Base-by-base conservation (phyloP, 2,113 vertebrate species). In the Monarcha castaneiventris region DNA sequence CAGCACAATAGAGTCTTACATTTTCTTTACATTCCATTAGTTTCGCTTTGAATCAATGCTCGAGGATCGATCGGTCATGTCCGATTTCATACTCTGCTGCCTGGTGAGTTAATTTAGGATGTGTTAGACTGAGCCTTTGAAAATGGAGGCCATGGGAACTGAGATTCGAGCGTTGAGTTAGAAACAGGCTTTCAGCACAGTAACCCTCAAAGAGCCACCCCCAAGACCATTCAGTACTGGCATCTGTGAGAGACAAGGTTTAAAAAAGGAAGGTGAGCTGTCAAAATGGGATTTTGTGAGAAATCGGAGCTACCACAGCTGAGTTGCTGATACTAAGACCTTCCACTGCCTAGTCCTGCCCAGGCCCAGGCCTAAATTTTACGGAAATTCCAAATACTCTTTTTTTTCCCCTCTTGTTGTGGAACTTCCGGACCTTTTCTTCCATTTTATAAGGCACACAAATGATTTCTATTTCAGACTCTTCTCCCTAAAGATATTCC, bases 51-150 rank as follows among this genome's bases (percentile, higher is more conserved):
- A 94, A 97, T 98, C 93, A n/a, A 97, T 97, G 95, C 27, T 62
- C 8, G 22, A 58, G 92, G 88, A 98, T 98, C 98, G 93, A 98
- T 98, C 93, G 97, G 97, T 97, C 98, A 97, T 78, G 97, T 97
- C 98, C 96, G 84, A 98, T 98, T 98, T 98, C 95, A 98, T 97
- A 96, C 97, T 96, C 94, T 92, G 91, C 63, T 97, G 98, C 97
- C 91, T 94, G 62, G 41, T 61, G 92, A 93, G 96, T 96, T 88
- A 90, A 96, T 97, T 96, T 89, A 39, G 92, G 58, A 94, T 93
- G 76, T 7, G 51, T 71, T 88, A 76, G 84, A 39, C 55, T 9
- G 67, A 90, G 18, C 64, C 84, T 94, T 93, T 85, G 79, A 15
- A 89, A 94, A 87, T 82, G 48, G 93, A 93, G 67, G 87, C 89